Percentiles rank a stretch among this genome's conserved stretches.
phyloP scores from a whole-genome alignment of 2,797 vertebrate genomes.

The Eremophila alpestris region DNA sequence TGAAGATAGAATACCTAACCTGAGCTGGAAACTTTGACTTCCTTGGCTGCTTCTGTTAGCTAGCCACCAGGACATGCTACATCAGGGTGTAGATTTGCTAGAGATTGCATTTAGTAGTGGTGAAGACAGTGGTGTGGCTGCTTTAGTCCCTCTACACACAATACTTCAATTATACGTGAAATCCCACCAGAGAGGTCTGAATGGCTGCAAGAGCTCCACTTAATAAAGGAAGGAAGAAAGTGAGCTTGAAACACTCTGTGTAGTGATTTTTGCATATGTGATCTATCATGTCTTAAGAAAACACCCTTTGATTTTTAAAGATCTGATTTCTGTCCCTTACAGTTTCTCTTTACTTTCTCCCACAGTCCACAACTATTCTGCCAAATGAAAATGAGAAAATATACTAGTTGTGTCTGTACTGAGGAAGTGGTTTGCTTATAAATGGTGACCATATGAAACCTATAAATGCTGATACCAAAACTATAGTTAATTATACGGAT shows the following conservation, averaged over 20 bases:
- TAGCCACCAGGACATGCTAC: background rate
- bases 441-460: constrained; percentile 33
- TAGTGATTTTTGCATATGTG: background rate
- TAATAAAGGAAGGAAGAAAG: background rate
- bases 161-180: accelerated
- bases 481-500: background rate
- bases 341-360: background rate
- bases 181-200: background rate
- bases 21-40: background rate
- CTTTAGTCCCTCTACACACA: background rate
- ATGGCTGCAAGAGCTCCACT: background rate
- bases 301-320: background rate
- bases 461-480: constrained; percentile 28
- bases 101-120: background rate
- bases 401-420: background rate
- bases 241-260: background rate
- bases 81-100: background rate
- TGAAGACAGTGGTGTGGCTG: background rate
- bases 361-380: background rate
- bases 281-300: background rate
- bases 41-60: background rate
- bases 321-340: background rate
- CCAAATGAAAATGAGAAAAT: constrained; percentile 24
- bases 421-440: constrained; percentile 60
- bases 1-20: background rate